Conservation (phyloP, 1,140 invertebrate genomes). For the Sitobion miscanthi region DNA sequence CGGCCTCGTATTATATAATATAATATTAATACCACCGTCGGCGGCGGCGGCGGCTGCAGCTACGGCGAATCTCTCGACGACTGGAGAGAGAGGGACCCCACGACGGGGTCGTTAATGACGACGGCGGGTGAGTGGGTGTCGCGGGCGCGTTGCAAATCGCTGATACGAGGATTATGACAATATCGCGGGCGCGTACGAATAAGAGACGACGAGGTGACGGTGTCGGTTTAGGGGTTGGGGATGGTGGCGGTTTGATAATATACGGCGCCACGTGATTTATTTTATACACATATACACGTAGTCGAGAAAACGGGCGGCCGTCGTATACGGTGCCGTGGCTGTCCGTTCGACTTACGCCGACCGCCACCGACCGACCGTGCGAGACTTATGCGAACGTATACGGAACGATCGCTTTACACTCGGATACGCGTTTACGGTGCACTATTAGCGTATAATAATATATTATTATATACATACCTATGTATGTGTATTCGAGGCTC, state of each 20-base stretch:
- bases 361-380: neutral
- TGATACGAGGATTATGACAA: slow-evolving; percentile 38
- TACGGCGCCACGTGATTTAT: neutral
- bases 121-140: neutral
- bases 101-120: neutral
- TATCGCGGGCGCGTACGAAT: neutral
- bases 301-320: neutral
- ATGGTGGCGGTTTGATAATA: neutral
- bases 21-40: neutral
- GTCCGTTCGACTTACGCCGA: neutral
- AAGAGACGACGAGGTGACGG: neutral
- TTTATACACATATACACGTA: neutral
- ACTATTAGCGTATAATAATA: neutral
- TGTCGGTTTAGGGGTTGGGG: neutral
- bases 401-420: neutral
- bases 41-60: neutral
- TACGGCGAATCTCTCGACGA: neutral
- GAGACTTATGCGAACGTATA: neutral
- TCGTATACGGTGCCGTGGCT: neutral
- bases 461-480: too few species aligned
- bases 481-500: neutral
- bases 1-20: neutral
- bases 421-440: neutral
- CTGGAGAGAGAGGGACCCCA: neutral
- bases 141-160: slow-evolving; percentile 33